These are phyloP conservation scores for Poecilobothrus nobilitatus DNA, from an alignment of 2,888 invertebrate species.

Conservation along the genomic window DNA sequence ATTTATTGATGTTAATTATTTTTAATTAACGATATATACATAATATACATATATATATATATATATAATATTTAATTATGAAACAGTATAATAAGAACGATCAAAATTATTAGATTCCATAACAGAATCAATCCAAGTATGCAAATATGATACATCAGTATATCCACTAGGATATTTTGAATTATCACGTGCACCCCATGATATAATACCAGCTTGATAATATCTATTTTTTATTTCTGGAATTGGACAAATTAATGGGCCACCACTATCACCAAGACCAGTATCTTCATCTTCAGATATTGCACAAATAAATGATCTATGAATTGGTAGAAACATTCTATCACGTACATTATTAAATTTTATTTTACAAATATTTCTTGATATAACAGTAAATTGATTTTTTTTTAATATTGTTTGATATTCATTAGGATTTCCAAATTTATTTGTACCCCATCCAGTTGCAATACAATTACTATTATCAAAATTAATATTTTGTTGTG, in stretches of 20 bases:
- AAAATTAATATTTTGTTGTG: slow-evolving; percentile 45
- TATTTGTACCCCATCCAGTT: slow-evolving; percentile 72
- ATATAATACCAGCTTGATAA: slow-evolving; percentile 55
- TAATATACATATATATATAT: no score
- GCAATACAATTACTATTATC: slow-evolving; percentile 55
- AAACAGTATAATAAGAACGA: no score
- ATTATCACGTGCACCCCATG: slow-evolving; percentile 78
- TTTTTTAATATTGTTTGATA: slow-evolving; percentile 67
- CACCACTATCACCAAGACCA: slow-evolving; percentile 70
- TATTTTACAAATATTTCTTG: slow-evolving; percentile 49
- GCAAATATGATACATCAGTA: slow-evolving; percentile 55
- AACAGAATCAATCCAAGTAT: slow-evolving; percentile 62
- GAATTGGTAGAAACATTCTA: slow-evolving; percentile 55
- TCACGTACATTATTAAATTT: slow-evolving; percentile 57
- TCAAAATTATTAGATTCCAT: slow-evolving; percentile 23
- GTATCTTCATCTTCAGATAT: slow-evolving; percentile 53
- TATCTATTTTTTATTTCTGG: slow-evolving; percentile 37
- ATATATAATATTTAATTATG: no score
- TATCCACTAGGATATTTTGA: slow-evolving; percentile 63
- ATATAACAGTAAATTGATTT: slow-evolving; percentile 60
- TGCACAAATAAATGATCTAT: slow-evolving; percentile 68
- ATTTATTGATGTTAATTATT: no score
- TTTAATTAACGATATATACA: no score
- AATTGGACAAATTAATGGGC: slow-evolving; percentile 66
- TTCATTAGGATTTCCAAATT: slow-evolving; percentile 55